Evolutionary conservation across 2,888 invertebrate genomes (phyloP).

Genomic region (Dastarcus helophoroides): DNA sequence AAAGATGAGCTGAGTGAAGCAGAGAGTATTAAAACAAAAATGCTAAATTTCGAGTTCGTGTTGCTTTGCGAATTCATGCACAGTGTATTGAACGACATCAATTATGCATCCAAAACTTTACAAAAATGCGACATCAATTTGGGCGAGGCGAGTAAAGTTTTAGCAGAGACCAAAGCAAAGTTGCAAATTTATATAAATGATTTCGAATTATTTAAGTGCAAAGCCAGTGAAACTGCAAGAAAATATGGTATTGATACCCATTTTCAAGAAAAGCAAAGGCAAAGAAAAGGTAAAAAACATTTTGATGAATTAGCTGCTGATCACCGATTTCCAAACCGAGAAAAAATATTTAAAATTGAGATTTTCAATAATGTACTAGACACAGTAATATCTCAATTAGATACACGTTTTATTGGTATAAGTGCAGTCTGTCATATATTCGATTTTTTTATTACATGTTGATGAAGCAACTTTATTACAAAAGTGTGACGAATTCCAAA

Average conservation of each 20-base stretch:
- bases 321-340: constrained; percentile 14
- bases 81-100: constrained; percentile 2
- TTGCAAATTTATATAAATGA: constrained; percentile 18
- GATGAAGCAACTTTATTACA: too few relatives aligned
- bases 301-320: constrained; percentile 16
- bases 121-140: constrained; percentile 18
- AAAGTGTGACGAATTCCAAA: too few relatives aligned
- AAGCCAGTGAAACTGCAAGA: constrained; percentile 20
- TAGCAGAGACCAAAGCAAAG: constrained; percentile 15
- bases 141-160: too few relatives aligned
- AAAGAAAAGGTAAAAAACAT: constrained; percentile 20
- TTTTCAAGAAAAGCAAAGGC: constrained; percentile 16
- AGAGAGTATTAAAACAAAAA: constrained; percentile 6
- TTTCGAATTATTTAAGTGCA: constrained; percentile 19
- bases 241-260: constrained; percentile 12
- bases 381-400: constrained; percentile 20
- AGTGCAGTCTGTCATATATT: constrained; percentile 21
- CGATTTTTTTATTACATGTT: constrained; percentile 17
- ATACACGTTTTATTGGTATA: constrained; percentile 20
- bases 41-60: constrained; percentile 9
- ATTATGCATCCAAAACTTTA: constrained; percentile 8
- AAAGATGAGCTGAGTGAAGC: constrained; percentile 8
- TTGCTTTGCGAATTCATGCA: constrained; percentile 5
- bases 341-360: constrained; percentile 11
- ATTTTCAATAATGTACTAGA: constrained; percentile 22